phyloP scores from a whole-genome alignment of 1,140 invertebrate genomes.

The Planococcus citri region DNA sequence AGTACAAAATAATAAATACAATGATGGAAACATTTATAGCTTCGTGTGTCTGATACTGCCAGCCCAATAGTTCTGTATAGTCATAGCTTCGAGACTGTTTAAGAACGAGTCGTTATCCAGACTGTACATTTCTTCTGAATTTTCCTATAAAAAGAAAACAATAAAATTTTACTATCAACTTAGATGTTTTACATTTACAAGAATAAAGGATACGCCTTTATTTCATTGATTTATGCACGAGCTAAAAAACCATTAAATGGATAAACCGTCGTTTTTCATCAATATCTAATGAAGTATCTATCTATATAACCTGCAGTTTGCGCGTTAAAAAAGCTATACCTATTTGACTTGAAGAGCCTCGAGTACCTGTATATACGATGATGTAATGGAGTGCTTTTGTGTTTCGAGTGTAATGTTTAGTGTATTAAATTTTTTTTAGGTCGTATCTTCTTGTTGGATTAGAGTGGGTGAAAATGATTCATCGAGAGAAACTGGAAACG shows the following conservation, averaged over 20 bases:
- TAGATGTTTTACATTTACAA: neutral
- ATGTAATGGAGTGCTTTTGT: too few relatives aligned
- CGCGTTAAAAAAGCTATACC: too few relatives aligned
- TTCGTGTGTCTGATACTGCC: slow-evolving; percentile 84
- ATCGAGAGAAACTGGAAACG: too few relatives aligned
- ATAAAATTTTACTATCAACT: neutral
- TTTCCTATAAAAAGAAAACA: slow-evolving; percentile 50
- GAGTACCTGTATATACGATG: too few relatives aligned
- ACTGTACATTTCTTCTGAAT: slow-evolving; percentile 84
- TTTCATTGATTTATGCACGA: neutral
- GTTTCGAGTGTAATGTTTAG: too few relatives aligned
- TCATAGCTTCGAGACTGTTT: slow-evolving; percentile 82
- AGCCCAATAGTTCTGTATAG: slow-evolving; percentile 85
- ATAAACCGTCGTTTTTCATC: neutral
- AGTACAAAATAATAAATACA: too few relatives aligned
- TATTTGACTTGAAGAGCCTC: too few relatives aligned
- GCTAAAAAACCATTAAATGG: neutral
- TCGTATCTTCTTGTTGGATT: too few relatives aligned
- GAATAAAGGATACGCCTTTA: neutral
- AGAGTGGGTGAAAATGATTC: too few relatives aligned
- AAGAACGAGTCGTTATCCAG: slow-evolving; percentile 83
- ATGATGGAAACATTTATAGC: slow-evolving; percentile 41
- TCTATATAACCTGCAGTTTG: too few relatives aligned
- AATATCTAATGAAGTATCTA: neutral
- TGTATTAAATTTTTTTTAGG: too few relatives aligned